These are phyloP conservation scores for Cistogaster globosa DNA, from an alignment of 2,888 invertebrate species.

Conservation along the genomic window DNA sequence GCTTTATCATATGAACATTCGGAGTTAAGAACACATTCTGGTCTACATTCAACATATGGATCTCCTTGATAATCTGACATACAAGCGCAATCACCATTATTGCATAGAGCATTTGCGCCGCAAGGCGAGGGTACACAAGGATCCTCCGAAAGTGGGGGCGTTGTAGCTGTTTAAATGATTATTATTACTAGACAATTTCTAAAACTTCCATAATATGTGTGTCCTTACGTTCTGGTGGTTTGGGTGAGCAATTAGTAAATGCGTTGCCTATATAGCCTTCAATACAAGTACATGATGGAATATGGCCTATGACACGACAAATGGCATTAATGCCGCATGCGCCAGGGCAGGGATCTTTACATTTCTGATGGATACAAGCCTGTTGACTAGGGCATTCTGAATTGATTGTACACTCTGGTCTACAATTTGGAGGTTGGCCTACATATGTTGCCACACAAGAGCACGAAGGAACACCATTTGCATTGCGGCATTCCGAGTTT, in stretches of 20 bases:
- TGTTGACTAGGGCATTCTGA: constrained; percentile 88
- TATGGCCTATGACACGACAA: constrained; percentile 87
- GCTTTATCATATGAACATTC: constrained; percentile 88
- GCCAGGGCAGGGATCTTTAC: constrained; percentile 89
- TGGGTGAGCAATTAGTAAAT: constrained; percentile 83
- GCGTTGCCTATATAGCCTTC: constrained; percentile 85
- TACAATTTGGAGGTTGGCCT: constrained; percentile 89
- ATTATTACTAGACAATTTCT: not conserved
- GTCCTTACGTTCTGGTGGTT: constrained; percentile 80
- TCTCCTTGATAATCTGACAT: constrained; percentile 89
- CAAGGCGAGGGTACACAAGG: constrained; percentile 91
- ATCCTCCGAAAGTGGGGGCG: constrained; percentile 77
- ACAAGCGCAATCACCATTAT: constrained; percentile 88
- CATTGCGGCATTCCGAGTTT: constrained; percentile 86
- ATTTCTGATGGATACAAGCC: constrained; percentile 90
- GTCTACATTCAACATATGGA: constrained; percentile 89
- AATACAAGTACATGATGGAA: constrained; percentile 87
- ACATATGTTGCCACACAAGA: constrained; percentile 87
- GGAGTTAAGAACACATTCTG: constrained; percentile 90
- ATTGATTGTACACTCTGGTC: constrained; percentile 89
- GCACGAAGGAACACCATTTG: constrained; percentile 86
- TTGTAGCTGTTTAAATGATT: constrained; percentile 72
- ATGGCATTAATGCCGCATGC: constrained; percentile 87
- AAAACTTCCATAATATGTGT: not conserved
- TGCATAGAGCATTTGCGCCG: constrained; percentile 88